phyloP scores from a whole-genome alignment of 2,113 vertebrate species.

The Anser cygnoides region DNA sequence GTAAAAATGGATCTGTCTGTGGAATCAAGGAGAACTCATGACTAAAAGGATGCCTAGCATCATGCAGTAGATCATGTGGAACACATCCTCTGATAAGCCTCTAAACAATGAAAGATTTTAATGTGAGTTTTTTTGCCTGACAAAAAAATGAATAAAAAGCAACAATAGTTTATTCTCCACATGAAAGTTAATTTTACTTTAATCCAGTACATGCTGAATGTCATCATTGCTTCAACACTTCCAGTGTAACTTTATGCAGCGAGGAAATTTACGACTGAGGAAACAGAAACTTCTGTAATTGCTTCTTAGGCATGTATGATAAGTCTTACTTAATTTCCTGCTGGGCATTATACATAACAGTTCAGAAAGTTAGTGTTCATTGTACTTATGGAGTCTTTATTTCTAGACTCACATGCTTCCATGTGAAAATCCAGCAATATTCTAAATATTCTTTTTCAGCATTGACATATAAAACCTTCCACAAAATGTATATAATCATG shows the following conservation, averaged over 20 bases:
- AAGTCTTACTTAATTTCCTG: constrained; percentile 54
- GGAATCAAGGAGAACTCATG: neutral
- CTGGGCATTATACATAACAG: constrained; percentile 1
- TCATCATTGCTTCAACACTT: constrained; percentile 12
- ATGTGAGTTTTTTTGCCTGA: neutral
- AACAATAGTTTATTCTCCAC: neutral
- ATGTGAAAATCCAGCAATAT: neutral
- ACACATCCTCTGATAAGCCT: neutral
- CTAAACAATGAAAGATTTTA: neutral
- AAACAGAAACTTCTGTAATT: constrained; percentile 52
- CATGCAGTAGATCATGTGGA: neutral
- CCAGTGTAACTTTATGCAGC: neutral
- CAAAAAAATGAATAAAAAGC: neutral
- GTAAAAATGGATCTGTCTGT: neutral
- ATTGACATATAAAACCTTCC: neutral
- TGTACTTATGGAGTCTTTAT: neutral
- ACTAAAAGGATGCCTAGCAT: neutral
- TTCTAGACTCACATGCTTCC: neutral
- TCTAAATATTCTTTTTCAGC: neutral
- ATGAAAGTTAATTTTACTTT: constrained; percentile 22
- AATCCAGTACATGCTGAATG: neutral
- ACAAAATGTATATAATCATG: neutral
- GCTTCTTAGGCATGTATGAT: constrained; percentile 20
- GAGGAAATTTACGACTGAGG: constrained; percentile 8
- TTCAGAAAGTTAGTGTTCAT: neutral